Conservation (phyloP, 2,797 vertebrate genomes). For the Megaceryle alcyon region DNA sequence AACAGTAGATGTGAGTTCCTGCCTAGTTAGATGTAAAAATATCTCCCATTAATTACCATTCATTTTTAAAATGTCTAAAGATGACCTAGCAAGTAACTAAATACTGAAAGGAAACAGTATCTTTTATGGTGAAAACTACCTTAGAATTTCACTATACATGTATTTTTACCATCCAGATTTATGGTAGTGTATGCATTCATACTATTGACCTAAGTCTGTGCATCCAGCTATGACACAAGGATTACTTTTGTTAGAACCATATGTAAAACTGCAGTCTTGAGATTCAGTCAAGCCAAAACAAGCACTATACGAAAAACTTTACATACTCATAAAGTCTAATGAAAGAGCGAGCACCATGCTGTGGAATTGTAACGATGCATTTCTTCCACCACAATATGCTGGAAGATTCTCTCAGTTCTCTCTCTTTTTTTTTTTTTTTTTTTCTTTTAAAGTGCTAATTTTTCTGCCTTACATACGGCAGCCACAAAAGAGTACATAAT, state of each 20-base stretch:
- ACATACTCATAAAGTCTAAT: background rate
- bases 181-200: background rate
- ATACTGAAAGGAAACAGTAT: background rate
- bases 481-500: background rate
- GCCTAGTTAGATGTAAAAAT: conserved; percentile 15
- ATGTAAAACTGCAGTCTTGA: background rate
- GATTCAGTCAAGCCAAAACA: background rate
- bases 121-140: background rate
- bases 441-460: background rate
- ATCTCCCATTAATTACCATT: background rate
- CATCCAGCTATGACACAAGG: background rate
- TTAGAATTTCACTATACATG: background rate
- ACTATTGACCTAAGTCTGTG: background rate
- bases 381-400: background rate
- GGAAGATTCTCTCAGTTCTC: background rate
- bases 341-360: background rate
- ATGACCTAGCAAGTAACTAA: background rate
- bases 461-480: background rate
- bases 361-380: background rate
- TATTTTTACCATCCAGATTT: background rate
- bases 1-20: conserved; percentile 28
- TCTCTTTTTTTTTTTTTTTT: background rate
- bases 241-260: background rate
- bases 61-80: background rate
- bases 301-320: background rate